phyloP scores from a whole-genome alignment of 2,888 invertebrate genomes.

The Nemoura dubitans region DNA sequence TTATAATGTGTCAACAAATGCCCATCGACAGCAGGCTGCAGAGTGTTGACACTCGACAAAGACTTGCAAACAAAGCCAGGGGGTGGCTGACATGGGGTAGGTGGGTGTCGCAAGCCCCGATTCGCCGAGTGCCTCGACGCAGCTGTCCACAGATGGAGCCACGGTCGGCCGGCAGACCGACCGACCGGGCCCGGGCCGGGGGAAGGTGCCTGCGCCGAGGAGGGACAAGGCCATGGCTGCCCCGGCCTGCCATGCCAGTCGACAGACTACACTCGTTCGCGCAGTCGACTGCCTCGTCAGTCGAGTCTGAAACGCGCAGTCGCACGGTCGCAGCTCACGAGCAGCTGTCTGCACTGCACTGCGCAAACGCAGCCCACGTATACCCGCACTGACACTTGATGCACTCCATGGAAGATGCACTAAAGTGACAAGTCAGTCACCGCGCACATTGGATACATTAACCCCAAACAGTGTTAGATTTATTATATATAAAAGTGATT shows the following conservation, averaged over 20 bases:
- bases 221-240: slow-evolving; percentile 36
- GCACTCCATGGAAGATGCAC: neutral
- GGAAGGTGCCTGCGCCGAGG: neutral
- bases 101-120: neutral
- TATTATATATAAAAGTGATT: neutral
- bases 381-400: neutral
- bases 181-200: neutral
- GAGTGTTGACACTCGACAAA: neutral
- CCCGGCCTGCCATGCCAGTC: neutral
- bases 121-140: neutral
- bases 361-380: too few relatives aligned
- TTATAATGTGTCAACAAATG: neutral
- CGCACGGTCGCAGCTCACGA: slow-evolving; percentile 22
- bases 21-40: neutral
- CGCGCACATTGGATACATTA: neutral
- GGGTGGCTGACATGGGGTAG: too few relatives aligned
- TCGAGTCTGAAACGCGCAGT: slow-evolving; percentile 8
- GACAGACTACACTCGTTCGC: neutral
- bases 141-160: neutral
- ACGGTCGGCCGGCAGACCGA: neutral
- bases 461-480: too few relatives aligned
- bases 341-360: too few relatives aligned
- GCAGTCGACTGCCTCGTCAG: neutral
- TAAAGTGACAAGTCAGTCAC: neutral
- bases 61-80: too few relatives aligned